phyloP scores from a whole-genome alignment of 2,888 invertebrate species.

The Chalcosyrphus nemorum region DNA sequence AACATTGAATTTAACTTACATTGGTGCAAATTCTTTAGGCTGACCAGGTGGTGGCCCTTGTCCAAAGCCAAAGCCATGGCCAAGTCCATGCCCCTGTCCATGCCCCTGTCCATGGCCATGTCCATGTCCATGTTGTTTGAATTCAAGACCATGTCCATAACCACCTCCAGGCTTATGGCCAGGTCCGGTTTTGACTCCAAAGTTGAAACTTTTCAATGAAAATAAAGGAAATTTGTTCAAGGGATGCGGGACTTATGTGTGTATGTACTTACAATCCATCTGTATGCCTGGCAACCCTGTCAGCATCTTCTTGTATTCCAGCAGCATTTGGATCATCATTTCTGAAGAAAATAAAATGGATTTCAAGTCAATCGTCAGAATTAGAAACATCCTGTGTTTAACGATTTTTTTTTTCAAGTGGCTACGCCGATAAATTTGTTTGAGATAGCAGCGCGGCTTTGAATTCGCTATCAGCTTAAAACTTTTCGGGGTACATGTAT shows the following conservation, averaged over 20 bases:
- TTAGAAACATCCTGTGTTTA: no score
- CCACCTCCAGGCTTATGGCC: background rate
- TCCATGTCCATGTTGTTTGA: background rate
- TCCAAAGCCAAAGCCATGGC: background rate
- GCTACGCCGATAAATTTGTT: no score
- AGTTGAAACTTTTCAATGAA: constrained; percentile 2
- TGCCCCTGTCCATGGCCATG: background rate
- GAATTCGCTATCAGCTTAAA: no score
- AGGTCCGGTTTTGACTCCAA: constrained; percentile 22
- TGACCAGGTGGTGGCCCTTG: background rate
- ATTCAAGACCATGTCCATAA: background rate
- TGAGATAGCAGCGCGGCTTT: no score
- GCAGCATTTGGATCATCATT: background rate
- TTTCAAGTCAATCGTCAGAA: no score
- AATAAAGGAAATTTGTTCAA: background rate
- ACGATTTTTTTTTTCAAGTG: no score
- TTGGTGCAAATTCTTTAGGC: background rate
- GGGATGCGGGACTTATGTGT: background rate
- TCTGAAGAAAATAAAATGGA: background rate
- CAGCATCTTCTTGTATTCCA: background rate
- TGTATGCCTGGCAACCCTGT: constrained; percentile 30
- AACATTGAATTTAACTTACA: background rate
- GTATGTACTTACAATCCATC: constrained; percentile 42
- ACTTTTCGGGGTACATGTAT: no score
- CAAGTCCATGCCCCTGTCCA: background rate